These are phyloP conservation scores for Chunga burmeisteri DNA, from an alignment of 2,113 vertebrate species.

Conservation along the genomic window DNA sequence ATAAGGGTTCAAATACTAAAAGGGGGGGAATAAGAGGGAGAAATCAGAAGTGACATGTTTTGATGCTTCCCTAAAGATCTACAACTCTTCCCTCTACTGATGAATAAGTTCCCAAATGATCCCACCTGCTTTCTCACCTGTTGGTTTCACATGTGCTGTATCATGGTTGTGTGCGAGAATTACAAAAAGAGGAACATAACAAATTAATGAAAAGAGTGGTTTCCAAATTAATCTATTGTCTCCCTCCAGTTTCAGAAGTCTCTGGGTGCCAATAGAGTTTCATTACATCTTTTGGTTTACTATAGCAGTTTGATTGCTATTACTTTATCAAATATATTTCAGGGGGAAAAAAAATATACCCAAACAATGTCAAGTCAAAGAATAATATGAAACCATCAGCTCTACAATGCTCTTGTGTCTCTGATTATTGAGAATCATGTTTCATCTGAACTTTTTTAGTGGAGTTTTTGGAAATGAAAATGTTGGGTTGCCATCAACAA, in stretches of 20 bases:
- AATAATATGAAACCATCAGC: conserved; percentile 39
- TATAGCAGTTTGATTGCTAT: conserved; percentile 48
- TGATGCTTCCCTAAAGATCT: not conserved
- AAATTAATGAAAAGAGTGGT: conserved; percentile 17
- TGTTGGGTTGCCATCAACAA: not conserved
- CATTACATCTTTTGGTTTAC: conserved; percentile 62
- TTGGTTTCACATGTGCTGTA: not conserved
- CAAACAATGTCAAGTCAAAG: conserved; percentile 16
- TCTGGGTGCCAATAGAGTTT: conserved; percentile 37
- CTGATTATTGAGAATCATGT: conserved; percentile 62
- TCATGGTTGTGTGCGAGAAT: not conserved
- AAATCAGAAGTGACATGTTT: not conserved
- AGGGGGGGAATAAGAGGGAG: not conserved
- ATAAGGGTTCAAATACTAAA: not conserved
- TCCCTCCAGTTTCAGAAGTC: conserved; percentile 14
- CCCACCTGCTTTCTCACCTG: not conserved
- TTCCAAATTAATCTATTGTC: conserved; percentile 32
- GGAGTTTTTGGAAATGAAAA: not conserved
- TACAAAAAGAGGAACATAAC: not conserved
- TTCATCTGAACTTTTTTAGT: conserved; percentile 52
- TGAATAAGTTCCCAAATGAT: not conserved
- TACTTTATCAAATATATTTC: conserved; percentile 50
- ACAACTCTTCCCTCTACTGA: not conserved
- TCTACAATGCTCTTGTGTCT: conserved; percentile 27
- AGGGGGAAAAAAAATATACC: conserved; percentile 7